Conservation (phyloP, 2,888 invertebrate genomes). For the Metacarcinus magister region DNA sequence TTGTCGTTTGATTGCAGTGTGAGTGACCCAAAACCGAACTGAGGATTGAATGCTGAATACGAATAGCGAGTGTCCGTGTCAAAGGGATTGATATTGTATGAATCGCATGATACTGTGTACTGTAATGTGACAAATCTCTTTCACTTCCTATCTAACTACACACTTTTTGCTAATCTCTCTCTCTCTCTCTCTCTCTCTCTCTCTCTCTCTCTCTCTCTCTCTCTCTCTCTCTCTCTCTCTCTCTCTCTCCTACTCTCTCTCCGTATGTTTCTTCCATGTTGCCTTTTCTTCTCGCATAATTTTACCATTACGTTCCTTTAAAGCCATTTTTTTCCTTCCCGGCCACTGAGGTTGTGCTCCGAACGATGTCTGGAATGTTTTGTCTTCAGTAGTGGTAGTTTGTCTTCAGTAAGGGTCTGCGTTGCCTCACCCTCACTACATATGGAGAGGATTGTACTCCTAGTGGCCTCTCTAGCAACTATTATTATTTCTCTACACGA, state of each 20-base stretch:
- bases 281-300: not conserved
- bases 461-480: not conserved
- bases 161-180: not conserved
- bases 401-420: not conserved
- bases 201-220: constrained; percentile 2
- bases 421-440: not conserved
- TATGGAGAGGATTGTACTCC: not conserved
- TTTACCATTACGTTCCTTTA: not conserved
- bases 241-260: constrained; percentile 23
- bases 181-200: constrained; percentile 22
- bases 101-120: no score
- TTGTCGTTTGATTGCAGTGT: no score
- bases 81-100: no score
- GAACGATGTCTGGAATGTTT: constrained; percentile 34
- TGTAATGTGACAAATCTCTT: no score
- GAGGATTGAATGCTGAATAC: no score
- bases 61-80: no score
- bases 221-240: constrained; percentile 7
- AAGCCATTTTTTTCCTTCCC: not conserved
- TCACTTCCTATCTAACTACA: no score
- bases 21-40: no score
- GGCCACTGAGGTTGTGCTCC: constrained; percentile 34
- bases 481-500: no score
- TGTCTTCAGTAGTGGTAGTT: not conserved
- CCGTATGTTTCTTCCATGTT: not conserved